Evolutionary conservation across 2,797 vertebrate genomes (phyloP).

Genomic region (Tachyglossus aculeatus): DNA sequence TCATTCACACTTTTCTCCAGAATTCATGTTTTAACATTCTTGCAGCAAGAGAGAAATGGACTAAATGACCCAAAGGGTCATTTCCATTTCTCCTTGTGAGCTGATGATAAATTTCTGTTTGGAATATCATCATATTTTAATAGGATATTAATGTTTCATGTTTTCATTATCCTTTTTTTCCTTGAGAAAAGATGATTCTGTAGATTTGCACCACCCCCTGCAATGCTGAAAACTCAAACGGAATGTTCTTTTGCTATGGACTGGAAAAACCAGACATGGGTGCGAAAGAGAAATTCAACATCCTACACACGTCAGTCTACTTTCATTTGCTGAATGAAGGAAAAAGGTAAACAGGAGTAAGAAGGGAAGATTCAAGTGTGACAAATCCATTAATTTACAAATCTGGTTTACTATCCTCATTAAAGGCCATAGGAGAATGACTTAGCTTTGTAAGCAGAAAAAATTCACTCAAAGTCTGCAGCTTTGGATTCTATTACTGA

Average conservation of each 20-base stretch:
- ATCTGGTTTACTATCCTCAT: slow-evolving; percentile 33
- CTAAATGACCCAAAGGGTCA: neutral
- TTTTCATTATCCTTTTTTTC: slow-evolving; percentile 36
- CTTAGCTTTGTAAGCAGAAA: slow-evolving; percentile 26
- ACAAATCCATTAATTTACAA: slow-evolving; percentile 44
- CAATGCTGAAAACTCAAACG: slow-evolving; percentile 3
- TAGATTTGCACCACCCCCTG: slow-evolving; percentile 30
- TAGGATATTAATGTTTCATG: slow-evolving; percentile 56
- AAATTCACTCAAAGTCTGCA: neutral
- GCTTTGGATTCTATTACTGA: slow-evolving; percentile 43
- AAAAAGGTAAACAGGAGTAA: slow-evolving; percentile 52
- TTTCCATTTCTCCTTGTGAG: slow-evolving; percentile 16
- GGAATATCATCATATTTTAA: slow-evolving; percentile 40
- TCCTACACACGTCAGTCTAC: slow-evolving; percentile 21
- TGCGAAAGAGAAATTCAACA: slow-evolving; percentile 10
- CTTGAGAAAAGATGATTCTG: slow-evolving; percentile 33
- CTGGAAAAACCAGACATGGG: slow-evolving; percentile 18
- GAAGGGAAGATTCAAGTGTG: slow-evolving; percentile 40
- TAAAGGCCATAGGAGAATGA: slow-evolving; percentile 47
- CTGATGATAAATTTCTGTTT: slow-evolving; percentile 32
- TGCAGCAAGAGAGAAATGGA: slow-evolving; percentile 26
- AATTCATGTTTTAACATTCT: neutral
- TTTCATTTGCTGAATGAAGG: slow-evolving; percentile 31
- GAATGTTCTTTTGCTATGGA: neutral
- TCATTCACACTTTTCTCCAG: neutral